Conservation (phyloP, 1,140 invertebrate species). For the Cotesia typhae region DNA sequence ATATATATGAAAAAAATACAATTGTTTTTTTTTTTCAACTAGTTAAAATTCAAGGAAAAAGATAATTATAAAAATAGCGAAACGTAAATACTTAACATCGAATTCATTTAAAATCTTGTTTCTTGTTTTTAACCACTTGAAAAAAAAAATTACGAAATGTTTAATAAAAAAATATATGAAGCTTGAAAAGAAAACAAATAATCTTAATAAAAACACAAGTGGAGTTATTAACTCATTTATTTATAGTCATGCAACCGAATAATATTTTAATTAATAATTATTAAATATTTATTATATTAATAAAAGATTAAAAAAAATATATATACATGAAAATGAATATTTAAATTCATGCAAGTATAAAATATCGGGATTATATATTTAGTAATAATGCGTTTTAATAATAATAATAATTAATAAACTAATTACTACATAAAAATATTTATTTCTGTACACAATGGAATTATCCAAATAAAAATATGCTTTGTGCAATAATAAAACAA, state of each 20-base stretch:
- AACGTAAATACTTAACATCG: conserved; percentile 7
- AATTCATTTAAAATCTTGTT: neutral
- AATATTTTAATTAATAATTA: conserved; percentile 19
- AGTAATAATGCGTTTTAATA: conserved; percentile 36
- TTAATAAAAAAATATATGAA: conserved; percentile 2
- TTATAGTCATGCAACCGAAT: conserved; percentile 16
- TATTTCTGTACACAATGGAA: conserved; percentile 63
- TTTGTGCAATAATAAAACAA: conserved; percentile 48
- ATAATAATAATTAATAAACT: conserved; percentile 49
- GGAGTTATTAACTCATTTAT: conserved; percentile 23
- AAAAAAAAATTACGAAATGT: conserved; percentile 3
- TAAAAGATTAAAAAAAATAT: neutral
- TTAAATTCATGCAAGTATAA: conserved; percentile 11
- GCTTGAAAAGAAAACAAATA: neutral
- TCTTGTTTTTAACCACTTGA: conserved; percentile 3
- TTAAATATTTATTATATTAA: conserved; percentile 9
- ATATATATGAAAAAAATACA: neutral
- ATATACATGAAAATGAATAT: conserved; percentile 7
- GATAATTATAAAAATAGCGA: conserved; percentile 4
- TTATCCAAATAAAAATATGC: conserved; percentile 60
- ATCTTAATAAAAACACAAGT: neutral
- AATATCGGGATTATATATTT: conserved; percentile 25
- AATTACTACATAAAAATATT: conserved; percentile 51
- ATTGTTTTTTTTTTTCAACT: neutral
- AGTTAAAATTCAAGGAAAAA: neutral